Evolutionary conservation across 2,797 vertebrate genomes (phyloP), one percentile per base, ranked within the genome.

Genomic region (Rhinatrema bivittatum): DNA sequence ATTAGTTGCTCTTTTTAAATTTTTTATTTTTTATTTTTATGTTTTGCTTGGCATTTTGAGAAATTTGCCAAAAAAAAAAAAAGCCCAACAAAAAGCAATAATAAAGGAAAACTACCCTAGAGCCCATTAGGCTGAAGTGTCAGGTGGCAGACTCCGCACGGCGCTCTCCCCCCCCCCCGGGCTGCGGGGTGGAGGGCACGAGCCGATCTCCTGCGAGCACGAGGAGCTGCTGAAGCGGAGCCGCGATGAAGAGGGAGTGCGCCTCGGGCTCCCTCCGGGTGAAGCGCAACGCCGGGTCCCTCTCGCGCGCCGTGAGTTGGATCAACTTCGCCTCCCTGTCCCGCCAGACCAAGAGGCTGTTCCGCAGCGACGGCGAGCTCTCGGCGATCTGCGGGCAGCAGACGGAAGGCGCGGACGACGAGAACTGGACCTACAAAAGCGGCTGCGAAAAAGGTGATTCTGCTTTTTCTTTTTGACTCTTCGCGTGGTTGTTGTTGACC

Each of bases 221-320:
- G n/a, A n/a, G n/a, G n/a, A n/a, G n/a, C n/a, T n/a, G n/a, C n/a
- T n/a, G n/a, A n/a, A n/a, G n/a, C n/a, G n/a, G n/a, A n/a, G n/a
- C n/a, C n/a, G 89, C 75, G 63, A 97, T 97, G 93, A 91, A 88
- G 80, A 91, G 90, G 38, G 91, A 96, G 46, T 75, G 80, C 45
- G 73, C 76, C 32, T 85, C 90, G 0, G 76, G 79, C 26, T 87
- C 88, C 46, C 84, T 89, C 63, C 81, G 76, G 52, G 79, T 87
- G 60, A 92, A 83, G 70, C 72, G 89, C 51, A 78, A 69, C 42
- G 38, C 76, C 1, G 76, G 80, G 42, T 81, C 85, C 4, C 76
- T 97, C 52, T 85, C 90, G 3, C 89, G 87, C 14, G 88, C 93
- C 46, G 82, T 93, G 40, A 94, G 91, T 79, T 99, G 93, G 93